phyloP scores from a whole-genome alignment of 2,113 vertebrate genomes.

The Myxocyprinus asiaticus region DNA sequence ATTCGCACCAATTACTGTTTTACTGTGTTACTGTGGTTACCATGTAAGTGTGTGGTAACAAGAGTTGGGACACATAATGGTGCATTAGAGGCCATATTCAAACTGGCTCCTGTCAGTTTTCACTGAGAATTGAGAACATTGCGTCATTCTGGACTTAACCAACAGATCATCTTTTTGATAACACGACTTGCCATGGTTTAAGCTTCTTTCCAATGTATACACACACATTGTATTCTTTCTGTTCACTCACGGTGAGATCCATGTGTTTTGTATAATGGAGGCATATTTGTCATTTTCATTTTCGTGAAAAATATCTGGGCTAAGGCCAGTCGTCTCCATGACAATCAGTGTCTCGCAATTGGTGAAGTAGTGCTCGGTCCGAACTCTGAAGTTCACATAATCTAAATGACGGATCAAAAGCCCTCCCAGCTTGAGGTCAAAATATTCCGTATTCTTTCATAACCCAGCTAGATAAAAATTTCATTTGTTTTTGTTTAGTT shows the following conservation, averaged over 20 bases:
- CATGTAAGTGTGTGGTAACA: slow-evolving; percentile 10
- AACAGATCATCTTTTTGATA: slow-evolving; percentile 33
- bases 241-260: slow-evolving; percentile 47
- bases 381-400: slow-evolving; percentile 60
- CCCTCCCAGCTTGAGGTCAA: slow-evolving; percentile 66
- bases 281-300: slow-evolving; percentile 53
- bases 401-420: slow-evolving; percentile 65
- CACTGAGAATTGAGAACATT: slow-evolving; percentile 25
- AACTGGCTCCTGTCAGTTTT: slow-evolving; percentile 18
- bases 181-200: not conserved
- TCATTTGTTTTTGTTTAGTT: slow-evolving; percentile 76
- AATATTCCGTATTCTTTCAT: slow-evolving; percentile 62
- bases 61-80: not conserved
- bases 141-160: slow-evolving; percentile 38
- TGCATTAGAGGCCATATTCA: slow-evolving; percentile 8
- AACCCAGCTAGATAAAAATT: slow-evolving; percentile 75
- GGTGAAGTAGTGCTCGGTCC: not conserved
- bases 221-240: slow-evolving; percentile 19
- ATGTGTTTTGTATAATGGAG: slow-evolving; percentile 57
- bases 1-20: slow-evolving; percentile 23
- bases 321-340: slow-evolving; percentile 38
- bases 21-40: slow-evolving; percentile 21
- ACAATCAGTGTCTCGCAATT: slow-evolving; percentile 35
- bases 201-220: slow-evolving; percentile 33
- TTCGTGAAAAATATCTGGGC: slow-evolving; percentile 48